Percentiles rank a stretch among this genome's conserved stretches.
phyloP scores from a whole-genome alignment of 2,113 vertebrate genomes.

The Indicator indicator region DNA sequence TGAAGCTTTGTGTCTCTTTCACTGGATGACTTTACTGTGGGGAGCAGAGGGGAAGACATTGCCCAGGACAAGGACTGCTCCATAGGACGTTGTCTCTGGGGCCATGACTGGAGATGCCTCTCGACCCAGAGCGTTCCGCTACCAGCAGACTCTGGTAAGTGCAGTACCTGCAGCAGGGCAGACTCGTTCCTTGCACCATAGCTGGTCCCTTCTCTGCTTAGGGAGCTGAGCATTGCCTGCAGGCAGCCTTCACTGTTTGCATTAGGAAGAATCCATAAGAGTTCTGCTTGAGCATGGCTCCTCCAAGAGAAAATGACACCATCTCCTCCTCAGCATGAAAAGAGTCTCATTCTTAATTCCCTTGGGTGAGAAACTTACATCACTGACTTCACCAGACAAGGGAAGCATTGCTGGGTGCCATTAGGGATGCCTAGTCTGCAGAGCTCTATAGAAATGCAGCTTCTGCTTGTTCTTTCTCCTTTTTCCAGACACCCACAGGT shows the following conservation, averaged over 20 bases:
- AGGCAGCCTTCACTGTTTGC: not conserved
- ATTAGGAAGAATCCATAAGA: not conserved
- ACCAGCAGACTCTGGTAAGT: conserved; percentile 89
- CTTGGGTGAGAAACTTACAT: not conserved
- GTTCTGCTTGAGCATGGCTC: not conserved
- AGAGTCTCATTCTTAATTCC: not conserved
- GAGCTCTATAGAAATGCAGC: not conserved
- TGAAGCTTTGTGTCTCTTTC: not conserved
- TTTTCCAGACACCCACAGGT: not conserved
- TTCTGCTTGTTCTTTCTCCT: not conserved
- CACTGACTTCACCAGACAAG: not conserved
- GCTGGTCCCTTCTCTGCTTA: not conserved
- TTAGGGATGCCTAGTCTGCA: not conserved
- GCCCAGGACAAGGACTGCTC: not conserved
- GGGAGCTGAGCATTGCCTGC: not conserved
- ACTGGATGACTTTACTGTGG: conserved; percentile 7
- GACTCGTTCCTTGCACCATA: not conserved
- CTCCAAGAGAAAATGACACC: not conserved
- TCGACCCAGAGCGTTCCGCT: conserved; percentile 85
- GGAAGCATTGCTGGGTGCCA: not conserved
- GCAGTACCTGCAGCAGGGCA: not conserved
- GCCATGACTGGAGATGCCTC: conserved; percentile 87
- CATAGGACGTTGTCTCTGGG: not conserved
- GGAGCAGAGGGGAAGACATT: not conserved
- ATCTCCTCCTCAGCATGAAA: not conserved